Evolutionary conservation across 2,113 vertebrate genomes (phyloP), one percentile per base, ranked within the genome.

Genomic region (Rhinolophus ferrumequinum): DNA sequence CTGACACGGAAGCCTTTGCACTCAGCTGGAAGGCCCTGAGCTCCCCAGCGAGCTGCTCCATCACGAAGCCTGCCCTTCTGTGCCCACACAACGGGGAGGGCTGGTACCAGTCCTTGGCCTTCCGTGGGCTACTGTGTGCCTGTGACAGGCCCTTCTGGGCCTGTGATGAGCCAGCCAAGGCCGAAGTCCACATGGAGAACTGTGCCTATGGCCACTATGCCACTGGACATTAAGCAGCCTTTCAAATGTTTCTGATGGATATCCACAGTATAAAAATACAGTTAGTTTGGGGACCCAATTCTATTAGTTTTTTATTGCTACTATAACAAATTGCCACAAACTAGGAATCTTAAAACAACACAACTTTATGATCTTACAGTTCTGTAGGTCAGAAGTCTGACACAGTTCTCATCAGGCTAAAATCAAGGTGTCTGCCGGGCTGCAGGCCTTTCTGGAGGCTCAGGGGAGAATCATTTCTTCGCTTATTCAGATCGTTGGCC

Each of bases 61-160:
- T 96, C 8, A 41, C 18, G 3, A 44, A 28, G 9, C 28, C 38
- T 0, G 0, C 22, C 52, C 1, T 18, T 72, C 4, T 12, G 8
- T 91, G 94, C 41, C 33, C 50, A 0, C 28, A 64, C 18, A 69
- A 92, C 21, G 92, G 73, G 47, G 95, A 89, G 0, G 93, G 6
- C 26, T 3, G 73, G 69, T 91, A 97, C 69, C 19, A 26, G 13
- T 73, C 84, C 8, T 54, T 13, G 33, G 21, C 22, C 4, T 84
- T 64, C 58, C 98, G 98, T 85, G 96, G 94, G 38, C 82, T 98
- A 66, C 97, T 98, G 60, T 33, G n/a, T 0, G 87, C 76, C 12
- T 3, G 12, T 0, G 2, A 24, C 9, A 98, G 98, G 62, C 98
- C 98, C 0, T 98, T 98, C 91, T 26, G 62, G 38, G 76, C 80